Conservation (phyloP, 2,797 vertebrate genomes). For the Phalloptychus januarius region DNA sequence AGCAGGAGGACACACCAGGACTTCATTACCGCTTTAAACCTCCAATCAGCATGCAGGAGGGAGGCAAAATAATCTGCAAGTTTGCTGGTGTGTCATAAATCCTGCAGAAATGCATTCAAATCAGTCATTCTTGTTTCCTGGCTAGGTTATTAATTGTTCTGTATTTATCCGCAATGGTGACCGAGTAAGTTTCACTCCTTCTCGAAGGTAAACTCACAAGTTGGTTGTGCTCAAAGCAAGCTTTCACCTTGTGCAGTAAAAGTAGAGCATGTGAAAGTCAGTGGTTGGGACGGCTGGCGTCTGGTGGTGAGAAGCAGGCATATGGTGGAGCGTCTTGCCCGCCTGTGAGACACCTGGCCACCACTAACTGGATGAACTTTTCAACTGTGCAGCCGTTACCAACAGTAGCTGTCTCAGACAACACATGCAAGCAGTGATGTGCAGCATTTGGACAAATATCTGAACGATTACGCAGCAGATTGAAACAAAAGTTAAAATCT, state of each 20-base stretch:
- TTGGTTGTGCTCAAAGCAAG: constrained; percentile 21
- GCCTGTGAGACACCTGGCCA: constrained; percentile 72
- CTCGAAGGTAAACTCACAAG: constrained; percentile 7
- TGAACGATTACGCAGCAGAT: constrained; percentile 1
- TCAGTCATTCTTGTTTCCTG: constrained; percentile 36
- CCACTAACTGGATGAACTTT: constrained; percentile 66
- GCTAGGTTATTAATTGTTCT: constrained; percentile 37
- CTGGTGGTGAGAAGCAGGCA: constrained; percentile 64
- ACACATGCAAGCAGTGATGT: not conserved
- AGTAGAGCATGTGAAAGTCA: constrained; percentile 70
- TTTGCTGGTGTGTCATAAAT: constrained; percentile 57
- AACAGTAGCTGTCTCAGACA: constrained; percentile 16
- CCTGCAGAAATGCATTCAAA: constrained; percentile 41
- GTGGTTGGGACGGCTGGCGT: constrained; percentile 53
- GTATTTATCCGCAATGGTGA: not conserved
- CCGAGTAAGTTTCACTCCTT: constrained; percentile 3
- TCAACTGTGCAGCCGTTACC: constrained; percentile 52
- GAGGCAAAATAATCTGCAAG: constrained; percentile 63
- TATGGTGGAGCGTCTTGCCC: constrained; percentile 66
- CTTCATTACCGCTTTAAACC: constrained; percentile 88
- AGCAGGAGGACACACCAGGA: constrained; percentile 83
- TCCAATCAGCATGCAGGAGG: constrained; percentile 70
- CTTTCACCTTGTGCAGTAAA: constrained; percentile 46
- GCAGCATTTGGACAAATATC: not conserved
- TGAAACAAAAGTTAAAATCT: not conserved